A percentile compares a stretch with the other conserved stretches of the same genome.
Conservation (phyloP, 1,140 invertebrate genomes). For the Euwallacea fornicatus region DNA sequence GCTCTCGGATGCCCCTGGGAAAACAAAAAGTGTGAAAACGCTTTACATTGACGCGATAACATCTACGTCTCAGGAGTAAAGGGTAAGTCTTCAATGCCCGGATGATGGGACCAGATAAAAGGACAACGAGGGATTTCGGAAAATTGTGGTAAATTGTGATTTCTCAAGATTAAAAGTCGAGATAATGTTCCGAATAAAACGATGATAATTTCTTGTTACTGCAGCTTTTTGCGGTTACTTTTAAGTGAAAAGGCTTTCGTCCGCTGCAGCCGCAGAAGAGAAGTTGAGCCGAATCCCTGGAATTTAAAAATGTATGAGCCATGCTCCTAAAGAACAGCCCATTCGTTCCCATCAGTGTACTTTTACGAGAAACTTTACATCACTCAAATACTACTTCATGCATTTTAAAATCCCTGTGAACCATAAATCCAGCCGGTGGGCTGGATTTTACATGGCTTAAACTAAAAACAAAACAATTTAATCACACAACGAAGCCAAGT, state of each 20-base stretch:
- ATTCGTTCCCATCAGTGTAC: slow-evolving; percentile 8
- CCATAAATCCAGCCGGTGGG: slow-evolving; percentile 15
- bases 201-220: slow-evolving; percentile 17
- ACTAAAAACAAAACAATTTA: slow-evolving; percentile 29
- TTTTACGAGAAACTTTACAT: background rate
- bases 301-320: background rate
- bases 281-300: no score
- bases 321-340: slow-evolving; percentile 1
- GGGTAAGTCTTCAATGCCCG: slow-evolving; percentile 27
- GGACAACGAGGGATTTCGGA: slow-evolving; percentile 14
- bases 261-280: no score
- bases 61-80: slow-evolving; percentile 31
- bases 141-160: slow-evolving; percentile 31
- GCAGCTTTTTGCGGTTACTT: background rate
- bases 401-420: slow-evolving; percentile 23
- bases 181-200: slow-evolving; percentile 8
- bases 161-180: slow-evolving; percentile 23
- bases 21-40: slow-evolving; percentile 26
- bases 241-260: slow-evolving; percentile 3
- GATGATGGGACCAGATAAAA: slow-evolving; percentile 28
- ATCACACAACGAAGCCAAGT: slow-evolving; percentile 18
- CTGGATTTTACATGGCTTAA: slow-evolving; percentile 19
- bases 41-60: slow-evolving; percentile 27
- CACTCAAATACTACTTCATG: slow-evolving; percentile 22
- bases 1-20: slow-evolving; percentile 3